phyloP scores from a whole-genome alignment of 2,888 invertebrate species.

The Andrena camellia region DNA sequence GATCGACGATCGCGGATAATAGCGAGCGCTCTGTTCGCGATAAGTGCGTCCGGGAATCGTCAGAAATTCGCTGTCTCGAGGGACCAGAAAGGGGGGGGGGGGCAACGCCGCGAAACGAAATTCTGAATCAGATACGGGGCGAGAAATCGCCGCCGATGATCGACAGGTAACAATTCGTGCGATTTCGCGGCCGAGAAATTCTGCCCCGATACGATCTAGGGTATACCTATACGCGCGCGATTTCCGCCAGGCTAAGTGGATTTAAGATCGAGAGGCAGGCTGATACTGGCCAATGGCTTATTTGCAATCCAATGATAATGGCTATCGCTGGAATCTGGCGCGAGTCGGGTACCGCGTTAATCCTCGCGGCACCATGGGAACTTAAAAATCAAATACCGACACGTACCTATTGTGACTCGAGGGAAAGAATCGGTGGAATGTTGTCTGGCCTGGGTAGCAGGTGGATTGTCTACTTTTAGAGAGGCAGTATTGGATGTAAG shows the following conservation, averaged over 20 bases:
- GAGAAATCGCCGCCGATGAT: slow-evolving; percentile 49
- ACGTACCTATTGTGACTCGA: slow-evolving; percentile 21
- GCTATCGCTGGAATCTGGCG: slow-evolving; percentile 21
- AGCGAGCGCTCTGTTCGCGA: slow-evolving; percentile 6
- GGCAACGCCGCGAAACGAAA: slow-evolving; percentile 33
- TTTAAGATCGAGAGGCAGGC: slow-evolving; percentile 47
- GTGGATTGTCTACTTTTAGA: slow-evolving; percentile 41
- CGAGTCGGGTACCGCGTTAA: slow-evolving; percentile 18
- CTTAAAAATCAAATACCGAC: slow-evolving; percentile 38
- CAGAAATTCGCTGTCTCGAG: slow-evolving; percentile 14
- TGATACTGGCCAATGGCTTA: slow-evolving; percentile 33
- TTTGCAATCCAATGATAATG: slow-evolving; percentile 44
- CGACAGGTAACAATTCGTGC: slow-evolving; percentile 47
- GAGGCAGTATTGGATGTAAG: background rate
- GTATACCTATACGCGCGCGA: slow-evolving; percentile 10
- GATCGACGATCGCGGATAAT: slow-evolving; percentile 69
- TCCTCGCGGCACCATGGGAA: slow-evolving; percentile 47
- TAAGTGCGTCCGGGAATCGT: background rate
- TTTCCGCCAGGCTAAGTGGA: slow-evolving; percentile 55
- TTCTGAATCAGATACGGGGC: slow-evolving; percentile 21
- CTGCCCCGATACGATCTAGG: slow-evolving; percentile 57
- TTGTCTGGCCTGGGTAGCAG: slow-evolving; percentile 26
- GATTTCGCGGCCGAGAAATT: slow-evolving; percentile 52
- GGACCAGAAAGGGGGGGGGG: background rate
- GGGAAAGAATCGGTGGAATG: slow-evolving; percentile 35